Evolutionary conservation across 2,888 invertebrate genomes (phyloP), one percentile per base, ranked within the genome.

Genomic region (Xestia ashworthii): DNA sequence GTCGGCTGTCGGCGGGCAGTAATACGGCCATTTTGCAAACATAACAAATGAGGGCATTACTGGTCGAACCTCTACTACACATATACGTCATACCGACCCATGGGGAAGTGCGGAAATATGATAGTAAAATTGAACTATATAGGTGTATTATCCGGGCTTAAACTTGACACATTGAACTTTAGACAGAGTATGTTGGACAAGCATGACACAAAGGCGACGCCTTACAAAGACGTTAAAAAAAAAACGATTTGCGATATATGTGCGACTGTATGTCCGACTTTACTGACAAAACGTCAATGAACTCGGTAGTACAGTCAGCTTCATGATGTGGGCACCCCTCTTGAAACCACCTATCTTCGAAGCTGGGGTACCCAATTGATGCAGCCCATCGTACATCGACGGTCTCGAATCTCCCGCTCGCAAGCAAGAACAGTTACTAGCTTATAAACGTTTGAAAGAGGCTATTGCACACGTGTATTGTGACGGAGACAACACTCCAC

Each of bases 41-140:
- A 92, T 96, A 95, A 96, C 95, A 96, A 96, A 96, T 96, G 96
- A 93, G 93, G 88, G 87, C 94, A 95, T 95, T 95, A 94, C 90
- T 90, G 92, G 89, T 89, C 91, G 83, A 84, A 81, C 85, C 86
- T 86, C 88, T 89, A 90, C 91, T 91, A 89, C 90, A 92, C n/a
- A n/a, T n/a, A n/a, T 92, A 93, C 92, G 91, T 93, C 92, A 91
- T 89, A 87, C 82, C 80, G 76, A 74, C 84, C 82, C 71, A 76
- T 80, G 76, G 72, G 78, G 74, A 82, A 83, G 50, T 79, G 32
- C 53, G 53, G 70, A 72, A 70, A 76, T 80, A 80, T 84, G 83
- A 76, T 76, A 80, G 73, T 76, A 74, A 67, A 58, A 71, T 71
- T 55, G 8, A 38, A 65, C 22, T 14, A 14, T 19, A 12, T 25